phyloP scores from a whole-genome alignment of 2,888 invertebrate genomes.

The Lasioglossum villosulum region DNA sequence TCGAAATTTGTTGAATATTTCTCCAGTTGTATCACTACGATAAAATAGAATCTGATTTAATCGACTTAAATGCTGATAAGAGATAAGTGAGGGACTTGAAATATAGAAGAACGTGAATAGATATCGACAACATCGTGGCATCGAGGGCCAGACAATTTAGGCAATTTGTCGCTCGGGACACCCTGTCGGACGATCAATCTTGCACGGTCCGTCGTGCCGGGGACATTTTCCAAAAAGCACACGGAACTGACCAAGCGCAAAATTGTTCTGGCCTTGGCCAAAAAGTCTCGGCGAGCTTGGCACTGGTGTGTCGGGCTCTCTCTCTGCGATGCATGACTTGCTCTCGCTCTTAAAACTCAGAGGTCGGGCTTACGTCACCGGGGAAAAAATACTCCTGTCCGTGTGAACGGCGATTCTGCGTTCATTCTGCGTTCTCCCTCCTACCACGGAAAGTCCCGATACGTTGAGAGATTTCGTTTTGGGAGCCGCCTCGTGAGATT shows the following conservation, averaged over 20 bases:
- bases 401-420: neutral
- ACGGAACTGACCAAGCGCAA: constrained; percentile 40
- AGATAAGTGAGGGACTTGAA: too few species aligned
- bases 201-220: neutral
- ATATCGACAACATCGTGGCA: neutral
- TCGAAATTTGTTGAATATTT: neutral
- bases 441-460: neutral
- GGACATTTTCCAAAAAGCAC: neutral
- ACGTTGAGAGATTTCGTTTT: constrained; percentile 10
- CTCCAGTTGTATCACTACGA: neutral
- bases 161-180: neutral
- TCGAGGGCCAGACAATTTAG: neutral
- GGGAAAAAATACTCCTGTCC: constrained; percentile 34
- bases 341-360: constrained; percentile 54
- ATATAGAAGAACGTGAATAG: neutral
- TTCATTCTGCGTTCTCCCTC: neutral
- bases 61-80: neutral
- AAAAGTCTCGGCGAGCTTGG: constrained; percentile 35
- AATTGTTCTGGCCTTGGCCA: constrained; percentile 40
- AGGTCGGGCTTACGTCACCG: constrained; percentile 57
- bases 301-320: neutral
- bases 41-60: neutral
- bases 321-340: constrained; percentile 48
- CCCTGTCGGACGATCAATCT: neutral
- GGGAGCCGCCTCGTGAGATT: constrained; percentile 19